These are phyloP conservation scores for Synergus gifuensis DNA, from an alignment of 2,888 invertebrate genomes.

Conservation along the genomic window DNA sequence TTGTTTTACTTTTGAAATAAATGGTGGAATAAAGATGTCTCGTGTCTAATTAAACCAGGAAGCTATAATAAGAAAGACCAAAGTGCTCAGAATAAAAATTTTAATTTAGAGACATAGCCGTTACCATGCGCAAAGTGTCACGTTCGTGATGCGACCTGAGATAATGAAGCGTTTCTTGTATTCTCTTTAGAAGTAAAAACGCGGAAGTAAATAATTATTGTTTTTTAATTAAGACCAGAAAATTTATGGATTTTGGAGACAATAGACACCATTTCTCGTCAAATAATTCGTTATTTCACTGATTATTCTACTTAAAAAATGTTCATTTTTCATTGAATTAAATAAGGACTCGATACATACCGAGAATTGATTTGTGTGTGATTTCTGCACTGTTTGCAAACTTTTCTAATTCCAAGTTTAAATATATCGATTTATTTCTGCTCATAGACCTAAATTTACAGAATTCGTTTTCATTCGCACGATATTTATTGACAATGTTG, in stretches of 20 bases:
- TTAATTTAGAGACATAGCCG: neutral
- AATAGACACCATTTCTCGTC: neutral
- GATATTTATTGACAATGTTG: conserved; percentile 25
- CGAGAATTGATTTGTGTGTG: neutral
- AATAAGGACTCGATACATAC: neutral
- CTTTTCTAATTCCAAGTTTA: neutral
- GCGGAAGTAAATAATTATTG: neutral
- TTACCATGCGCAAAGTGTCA: neutral
- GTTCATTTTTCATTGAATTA: neutral
- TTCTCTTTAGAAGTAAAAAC: neutral
- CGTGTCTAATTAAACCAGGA: neutral
- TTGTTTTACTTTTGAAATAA: neutral
- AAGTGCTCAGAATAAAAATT: neutral
- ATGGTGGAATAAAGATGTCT: neutral
- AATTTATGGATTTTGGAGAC: neutral
- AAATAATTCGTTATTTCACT: neutral
- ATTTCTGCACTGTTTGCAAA: neutral
- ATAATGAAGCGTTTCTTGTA: conserved; percentile 24
- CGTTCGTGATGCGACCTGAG: conserved; percentile 1
- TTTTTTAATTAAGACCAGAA: neutral
- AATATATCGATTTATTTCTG: neutral
- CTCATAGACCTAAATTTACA: neutral
- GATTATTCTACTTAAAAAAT: neutral
- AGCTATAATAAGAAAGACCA: neutral
- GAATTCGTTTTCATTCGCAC: neutral